Conservation (phyloP, 2,888 invertebrate genomes). For the Caenorhabditis zanzibari region DNA sequence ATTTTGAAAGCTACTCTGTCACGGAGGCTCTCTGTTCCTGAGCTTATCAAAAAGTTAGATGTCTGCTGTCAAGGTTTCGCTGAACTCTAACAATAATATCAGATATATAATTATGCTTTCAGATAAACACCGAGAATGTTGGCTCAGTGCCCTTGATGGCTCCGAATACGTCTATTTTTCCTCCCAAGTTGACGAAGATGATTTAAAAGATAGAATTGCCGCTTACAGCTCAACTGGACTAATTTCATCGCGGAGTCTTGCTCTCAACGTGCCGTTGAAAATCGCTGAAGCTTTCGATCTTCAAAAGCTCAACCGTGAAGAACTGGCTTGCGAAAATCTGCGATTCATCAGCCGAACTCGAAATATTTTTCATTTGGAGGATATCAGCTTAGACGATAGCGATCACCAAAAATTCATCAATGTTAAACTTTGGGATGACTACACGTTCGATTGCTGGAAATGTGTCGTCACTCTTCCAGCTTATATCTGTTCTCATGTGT, state of each 20-base stretch:
- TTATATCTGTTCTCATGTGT: neutral
- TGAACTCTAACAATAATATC: too few species aligned
- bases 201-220: neutral
- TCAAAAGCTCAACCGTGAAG: neutral
- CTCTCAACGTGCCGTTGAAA: neutral
- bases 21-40: neutral
- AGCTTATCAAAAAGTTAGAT: neutral
- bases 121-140: neutral
- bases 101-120: too few species aligned
- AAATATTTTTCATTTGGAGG: neutral
- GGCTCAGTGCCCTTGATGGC: neutral
- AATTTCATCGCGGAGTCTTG: neutral
- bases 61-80: neutral
- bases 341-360: neutral
- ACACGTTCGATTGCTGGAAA: neutral
- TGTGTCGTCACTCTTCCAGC: neutral
- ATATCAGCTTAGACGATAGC: neutral
- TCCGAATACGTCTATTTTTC: neutral
- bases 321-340: neutral
- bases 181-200: neutral
- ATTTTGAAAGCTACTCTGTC: neutral
- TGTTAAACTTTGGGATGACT: neutral
- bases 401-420: neutral
- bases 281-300: neutral
- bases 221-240: neutral